Evolutionary conservation across 37 sponge, comb jelly and placozoan species (phyloP), one percentile per base, ranked within the genome.

Genomic region (Halichondria panicea): DNA sequence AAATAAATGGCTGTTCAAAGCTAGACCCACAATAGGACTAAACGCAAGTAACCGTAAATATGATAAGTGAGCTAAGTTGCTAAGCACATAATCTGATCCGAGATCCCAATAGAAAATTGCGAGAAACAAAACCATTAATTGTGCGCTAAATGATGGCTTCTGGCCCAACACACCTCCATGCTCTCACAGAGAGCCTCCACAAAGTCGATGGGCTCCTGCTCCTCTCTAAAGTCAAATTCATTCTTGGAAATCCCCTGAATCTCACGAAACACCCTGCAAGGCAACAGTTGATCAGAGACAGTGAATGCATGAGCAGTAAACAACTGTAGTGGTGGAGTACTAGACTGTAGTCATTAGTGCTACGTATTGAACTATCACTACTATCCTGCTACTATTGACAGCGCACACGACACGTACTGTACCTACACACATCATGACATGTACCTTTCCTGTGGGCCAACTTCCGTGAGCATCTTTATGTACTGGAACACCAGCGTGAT

Each of bases 111-210:
- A n/a, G 48, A 44, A 34, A 41, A 4, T 27, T 21, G 65, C n/a
- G n/a, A n/a, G n/a, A n/a, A 33, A 18, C 32, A 24, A 36, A 19
- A 50, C 39, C 22, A 37, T 12, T 42, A 22, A 22, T 42, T 27
- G n/a, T n/a, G n/a, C n/a, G n/a, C n/a, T n/a, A n/a, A n/a, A n/a
- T n/a, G 9, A 25, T 3, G 56, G 9, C 9, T 27, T 55, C n/a
- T n/a, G n/a, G n/a, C n/a, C 25, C 44, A 1, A 40, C 70, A 37
- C 0, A 90, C 91, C 86, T 87, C 84, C 88, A 91, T 87, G 22
- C 77, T 36, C 41, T 83, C 84, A 56, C 79, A 83, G 27, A 91
- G 13, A n/a, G 64, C 58, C 30, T 76, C 72, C 6, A 68, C 88
- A 74, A 54, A 78, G 44, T 78, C 84, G 0, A 37, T 48, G 8